phyloP scores from a whole-genome alignment of 2,888 invertebrate genomes.

The Chrysolina oricalcia region DNA sequence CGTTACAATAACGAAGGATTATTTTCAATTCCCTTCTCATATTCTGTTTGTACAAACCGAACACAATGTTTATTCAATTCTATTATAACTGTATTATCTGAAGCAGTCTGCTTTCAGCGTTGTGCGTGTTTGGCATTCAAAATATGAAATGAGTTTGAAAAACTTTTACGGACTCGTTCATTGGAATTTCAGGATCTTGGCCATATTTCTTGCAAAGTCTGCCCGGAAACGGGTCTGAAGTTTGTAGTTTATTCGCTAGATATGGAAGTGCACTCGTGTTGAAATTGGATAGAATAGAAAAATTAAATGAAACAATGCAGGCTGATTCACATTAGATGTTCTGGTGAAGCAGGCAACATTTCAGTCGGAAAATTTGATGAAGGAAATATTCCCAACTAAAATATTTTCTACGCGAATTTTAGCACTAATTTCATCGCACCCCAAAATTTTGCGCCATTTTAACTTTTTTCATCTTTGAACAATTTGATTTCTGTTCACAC shows the following conservation, averaged over 20 bases:
- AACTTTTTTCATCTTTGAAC: too few relatives aligned
- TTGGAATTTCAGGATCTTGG: conserved; percentile 1
- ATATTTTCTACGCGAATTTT: too few relatives aligned
- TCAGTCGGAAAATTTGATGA: too few relatives aligned
- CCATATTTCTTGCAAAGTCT: conserved; percentile 4
- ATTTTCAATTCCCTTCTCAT: neutral
- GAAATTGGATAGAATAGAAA: neutral
- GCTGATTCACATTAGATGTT: neutral
- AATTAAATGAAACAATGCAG: neutral
- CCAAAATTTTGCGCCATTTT: too few relatives aligned
- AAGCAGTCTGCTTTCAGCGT: conserved; percentile 12
- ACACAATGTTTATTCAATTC: conserved; percentile 7
- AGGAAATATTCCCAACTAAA: too few relatives aligned
- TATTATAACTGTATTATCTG: conserved; percentile 15
- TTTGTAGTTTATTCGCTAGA: conserved; percentile 10
- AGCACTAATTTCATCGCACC: too few relatives aligned
- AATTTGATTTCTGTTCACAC: too few relatives aligned
- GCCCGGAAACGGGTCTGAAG: conserved; percentile 17
- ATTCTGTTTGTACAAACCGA: conserved; percentile 2
- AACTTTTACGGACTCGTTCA: conserved; percentile 12
- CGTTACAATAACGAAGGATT: neutral
- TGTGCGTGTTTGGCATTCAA: conserved; percentile 14
- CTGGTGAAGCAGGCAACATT: neutral
- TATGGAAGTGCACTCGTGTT: conserved; percentile 6
- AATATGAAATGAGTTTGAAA: conserved; percentile 14